A percentile compares a stretch with the other conserved stretches of the same genome.
Conservation (phyloP, 92 coral and sea anemone species). For the Siderastrea radians region DNA sequence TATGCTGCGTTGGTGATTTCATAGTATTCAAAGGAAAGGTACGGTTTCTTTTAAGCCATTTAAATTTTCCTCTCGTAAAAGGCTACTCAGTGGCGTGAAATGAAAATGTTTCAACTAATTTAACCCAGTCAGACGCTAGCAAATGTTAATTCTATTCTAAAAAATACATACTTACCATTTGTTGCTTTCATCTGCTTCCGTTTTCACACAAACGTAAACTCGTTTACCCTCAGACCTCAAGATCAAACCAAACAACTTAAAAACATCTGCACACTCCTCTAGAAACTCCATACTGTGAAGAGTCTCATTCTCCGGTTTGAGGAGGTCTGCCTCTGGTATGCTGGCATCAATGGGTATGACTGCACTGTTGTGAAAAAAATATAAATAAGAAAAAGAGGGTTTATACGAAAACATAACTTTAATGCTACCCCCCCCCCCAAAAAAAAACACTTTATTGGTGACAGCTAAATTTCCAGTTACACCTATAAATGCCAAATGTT, state of each 20-base stretch:
- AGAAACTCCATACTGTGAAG: neutral
- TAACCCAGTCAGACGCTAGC: neutral
- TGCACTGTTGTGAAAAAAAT: neutral
- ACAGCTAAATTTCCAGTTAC: neutral
- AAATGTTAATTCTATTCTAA: neutral
- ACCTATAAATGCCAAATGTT: neutral
- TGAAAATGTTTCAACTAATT: no score
- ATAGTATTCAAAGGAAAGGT: no score
- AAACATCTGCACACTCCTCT: neutral
- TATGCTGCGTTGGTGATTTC: no score
- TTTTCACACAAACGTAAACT: conserved; percentile 9
- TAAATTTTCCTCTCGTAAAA: no score
- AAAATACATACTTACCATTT: conserved; percentile 2
- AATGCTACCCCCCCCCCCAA: no score
- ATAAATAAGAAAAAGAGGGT: no score
- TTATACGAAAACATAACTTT: neutral
- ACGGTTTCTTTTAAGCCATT: no score
- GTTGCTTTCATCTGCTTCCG: conserved; percentile 8
- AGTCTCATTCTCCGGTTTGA: conserved; percentile 27
- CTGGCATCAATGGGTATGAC: neutral
- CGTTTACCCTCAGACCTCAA: neutral
- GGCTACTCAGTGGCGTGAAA: no score
- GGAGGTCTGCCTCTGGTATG: conserved; percentile 17
- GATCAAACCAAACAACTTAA: conserved; percentile 9
- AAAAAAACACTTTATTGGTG: neutral